Base-by-base conservation (phyloP, 2,888 invertebrate species). In the Dioctria rufipes region DNA sequence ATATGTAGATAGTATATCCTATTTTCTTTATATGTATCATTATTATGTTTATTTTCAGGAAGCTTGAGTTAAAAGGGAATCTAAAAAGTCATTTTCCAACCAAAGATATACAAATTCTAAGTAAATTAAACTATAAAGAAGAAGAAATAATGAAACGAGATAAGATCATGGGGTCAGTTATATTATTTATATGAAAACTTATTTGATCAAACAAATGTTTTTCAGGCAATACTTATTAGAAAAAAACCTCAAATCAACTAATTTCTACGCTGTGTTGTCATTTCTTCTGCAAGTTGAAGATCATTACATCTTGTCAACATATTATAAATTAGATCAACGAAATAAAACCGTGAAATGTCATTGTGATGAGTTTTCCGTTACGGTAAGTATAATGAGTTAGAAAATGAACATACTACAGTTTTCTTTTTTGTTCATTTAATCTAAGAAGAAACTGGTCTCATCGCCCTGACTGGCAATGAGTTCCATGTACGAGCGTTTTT, bases 201-300 rank as follows among this genome's bases (percentile, higher is more conserved):
- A 4, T 40, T 9, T 42, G 9, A 37, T 37, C 49, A 11, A 39
- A 2, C 4, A 5, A 67, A 25, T 25, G 25, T 25, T 25, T 25
- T 81, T 40, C 81, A 84, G 84, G 2, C 71, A 82, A 9, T 87
- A 85, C 71, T 25, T 86, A 8, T 0, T 73, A 9, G 81, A 83
- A 0, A n/a, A 13, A 0, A 65, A 81, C 40, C 46, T 87, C 42
- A 82, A 83, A 60, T 65, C 81, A 3, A 51, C 83, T 8, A 87
- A 87, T 78, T 84, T 85, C 0, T 80, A 82, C 51, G 37, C 82
- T 1, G 84, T 87, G n/a, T 84, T 86, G 4, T 81, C 82, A 3
- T 84, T 84, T 0, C 40, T 88, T 49, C 80, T 88, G 3, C 85
- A 87, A 81, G 85, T 88, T 65, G 88, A 88, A 82, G 88, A 88